Percentiles rank a stretch among this genome's conserved stretches.
Evolutionary conservation across 2,113 vertebrate species (phyloP).

Genomic region (Caretta caretta): DNA sequence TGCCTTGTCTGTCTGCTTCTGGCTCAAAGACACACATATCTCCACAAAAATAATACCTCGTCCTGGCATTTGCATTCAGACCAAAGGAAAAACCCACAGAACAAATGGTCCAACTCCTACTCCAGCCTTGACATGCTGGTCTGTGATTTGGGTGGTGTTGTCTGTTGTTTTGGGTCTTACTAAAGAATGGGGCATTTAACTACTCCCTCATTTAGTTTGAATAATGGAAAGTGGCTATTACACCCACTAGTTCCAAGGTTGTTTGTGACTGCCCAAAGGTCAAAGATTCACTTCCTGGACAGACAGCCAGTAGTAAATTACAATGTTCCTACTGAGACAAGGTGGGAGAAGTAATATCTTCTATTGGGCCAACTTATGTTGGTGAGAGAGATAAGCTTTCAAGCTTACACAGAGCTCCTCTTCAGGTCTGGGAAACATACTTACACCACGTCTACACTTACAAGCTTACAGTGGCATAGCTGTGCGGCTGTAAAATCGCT

Average conservation of each 20-base stretch:
- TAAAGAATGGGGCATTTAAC: slow-evolving; percentile 8
- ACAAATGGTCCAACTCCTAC: neutral
- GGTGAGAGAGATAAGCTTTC: no score
- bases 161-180: neutral
- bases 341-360: no score
- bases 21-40: neutral
- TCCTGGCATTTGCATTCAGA: neutral
- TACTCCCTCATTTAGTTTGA: neutral
- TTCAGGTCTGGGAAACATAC: no score
- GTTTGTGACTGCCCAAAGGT: neutral
- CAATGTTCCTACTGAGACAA: neutral
- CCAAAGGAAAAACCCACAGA: neutral
- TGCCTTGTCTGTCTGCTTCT: neutral
- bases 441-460: no score
- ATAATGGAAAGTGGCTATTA: neutral
- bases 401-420: no score
- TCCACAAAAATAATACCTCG: neutral
- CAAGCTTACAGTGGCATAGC: no score
- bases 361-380: no score
- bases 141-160: neutral
- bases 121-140: neutral
- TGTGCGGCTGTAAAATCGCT: no score
- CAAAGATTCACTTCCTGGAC: neutral
- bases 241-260: neutral
- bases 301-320: neutral